Evolutionary conservation across 2,113 vertebrate species (phyloP).

Genomic region (Seriola rivoliana): DNA sequence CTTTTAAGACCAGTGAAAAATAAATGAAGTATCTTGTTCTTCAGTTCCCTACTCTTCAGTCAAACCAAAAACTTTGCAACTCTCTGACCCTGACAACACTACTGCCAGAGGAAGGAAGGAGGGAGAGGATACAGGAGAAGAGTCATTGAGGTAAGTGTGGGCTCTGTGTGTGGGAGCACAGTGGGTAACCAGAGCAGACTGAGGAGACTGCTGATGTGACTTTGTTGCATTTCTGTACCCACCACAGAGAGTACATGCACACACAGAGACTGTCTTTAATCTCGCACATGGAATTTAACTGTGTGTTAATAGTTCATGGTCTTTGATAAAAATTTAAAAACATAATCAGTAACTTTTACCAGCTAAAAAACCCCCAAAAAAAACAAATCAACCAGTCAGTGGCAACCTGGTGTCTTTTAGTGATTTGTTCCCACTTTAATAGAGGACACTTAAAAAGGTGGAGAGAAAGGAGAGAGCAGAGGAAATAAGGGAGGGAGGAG

Average conservation of each 20-base stretch:
- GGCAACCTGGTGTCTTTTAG: not conserved
- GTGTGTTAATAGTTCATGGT: not conserved
- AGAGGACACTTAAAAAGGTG: conserved; percentile 10
- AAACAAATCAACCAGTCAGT: not conserved
- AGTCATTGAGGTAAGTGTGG: not conserved
- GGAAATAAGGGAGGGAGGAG: conserved; percentile 24
- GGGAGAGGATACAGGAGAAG: not conserved
- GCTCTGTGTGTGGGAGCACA: not conserved
- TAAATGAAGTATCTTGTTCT: not conserved
- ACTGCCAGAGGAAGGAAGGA: not conserved
- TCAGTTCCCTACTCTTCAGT: too few species aligned
- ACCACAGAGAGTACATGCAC: not conserved
- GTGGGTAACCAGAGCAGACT: conserved; percentile 1
- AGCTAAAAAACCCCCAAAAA: too few species aligned
- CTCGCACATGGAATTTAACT: not conserved
- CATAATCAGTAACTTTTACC: not conserved
- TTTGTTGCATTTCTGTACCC: not conserved
- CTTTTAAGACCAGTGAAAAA: not conserved
- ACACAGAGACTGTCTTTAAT: not conserved
- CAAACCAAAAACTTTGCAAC: not conserved
- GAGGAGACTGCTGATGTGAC: not conserved
- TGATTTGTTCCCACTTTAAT: not conserved
- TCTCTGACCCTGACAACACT: not conserved
- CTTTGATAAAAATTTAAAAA: not conserved
- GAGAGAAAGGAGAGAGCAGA: conserved; percentile 17